A percentile compares a stretch with the other conserved stretches of the same genome.
Conservation (phyloP, 2,797 vertebrate species). For the Intellagama lesueurii region DNA sequence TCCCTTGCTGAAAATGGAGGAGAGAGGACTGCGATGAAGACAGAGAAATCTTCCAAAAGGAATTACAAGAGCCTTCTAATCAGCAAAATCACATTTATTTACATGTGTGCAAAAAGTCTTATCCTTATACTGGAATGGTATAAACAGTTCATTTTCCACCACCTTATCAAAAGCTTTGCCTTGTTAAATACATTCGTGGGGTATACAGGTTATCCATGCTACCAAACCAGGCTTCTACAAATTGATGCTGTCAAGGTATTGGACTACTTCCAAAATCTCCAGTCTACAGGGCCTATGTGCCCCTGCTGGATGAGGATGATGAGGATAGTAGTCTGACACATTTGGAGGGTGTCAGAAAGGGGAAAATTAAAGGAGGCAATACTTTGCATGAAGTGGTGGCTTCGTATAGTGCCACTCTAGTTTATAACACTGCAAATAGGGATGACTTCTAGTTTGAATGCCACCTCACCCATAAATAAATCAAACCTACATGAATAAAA, state of each 20-base stretch:
- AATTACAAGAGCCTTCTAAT: not conserved
- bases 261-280: not conserved
- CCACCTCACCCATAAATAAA: not conserved
- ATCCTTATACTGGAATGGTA: not conserved
- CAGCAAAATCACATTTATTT: not conserved
- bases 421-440: not conserved
- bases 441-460: too few relatives aligned
- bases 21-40: not conserved
- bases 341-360: not conserved
- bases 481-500: not conserved
- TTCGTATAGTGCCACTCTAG: not conserved
- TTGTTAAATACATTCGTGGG: not conserved
- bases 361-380: not conserved
- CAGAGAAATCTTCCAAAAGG: fast-evolving
- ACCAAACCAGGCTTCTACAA: not conserved
- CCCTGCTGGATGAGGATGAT: not conserved
- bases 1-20: constrained; percentile 29
- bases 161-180: not conserved
- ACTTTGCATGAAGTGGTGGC: not conserved
- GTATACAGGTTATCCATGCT: not conserved
- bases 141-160: not conserved
- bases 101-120: not conserved
- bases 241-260: not conserved
- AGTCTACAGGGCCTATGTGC: not conserved
- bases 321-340: not conserved